These are phyloP conservation scores for Bombus picipes DNA, from an alignment of 1,140 invertebrate genomes.

Conservation along the genomic window DNA sequence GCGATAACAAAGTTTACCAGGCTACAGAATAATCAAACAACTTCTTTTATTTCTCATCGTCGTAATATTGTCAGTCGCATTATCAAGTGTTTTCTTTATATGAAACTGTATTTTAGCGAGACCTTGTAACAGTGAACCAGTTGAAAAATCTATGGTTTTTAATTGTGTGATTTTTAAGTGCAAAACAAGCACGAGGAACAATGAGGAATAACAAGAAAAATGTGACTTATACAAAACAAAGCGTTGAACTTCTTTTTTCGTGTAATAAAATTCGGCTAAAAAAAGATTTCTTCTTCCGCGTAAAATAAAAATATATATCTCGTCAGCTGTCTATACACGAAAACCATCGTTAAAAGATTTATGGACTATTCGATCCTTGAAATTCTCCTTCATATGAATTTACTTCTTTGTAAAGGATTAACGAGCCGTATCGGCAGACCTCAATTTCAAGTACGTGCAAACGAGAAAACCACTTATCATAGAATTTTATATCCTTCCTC, in stretches of 20 bases:
- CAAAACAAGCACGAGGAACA: too few relatives aligned
- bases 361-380: not conserved
- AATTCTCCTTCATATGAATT: not conserved
- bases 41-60: not conserved
- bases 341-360: not conserved
- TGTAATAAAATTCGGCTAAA: not conserved
- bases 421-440: slow-evolving; percentile 21
- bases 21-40: not conserved
- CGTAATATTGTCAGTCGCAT: too few relatives aligned
- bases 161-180: too few relatives aligned
- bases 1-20: slow-evolving; percentile 12
- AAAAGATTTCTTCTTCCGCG: not conserved
- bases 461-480: not conserved
- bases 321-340: not conserved
- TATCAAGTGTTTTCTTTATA: not conserved
- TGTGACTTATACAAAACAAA: too few relatives aligned
- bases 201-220: too few relatives aligned
- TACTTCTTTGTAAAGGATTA: not conserved
- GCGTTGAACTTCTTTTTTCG: not conserved
- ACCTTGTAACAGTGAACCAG: not conserved
- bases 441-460: not conserved
- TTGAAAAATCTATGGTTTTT: too few relatives aligned
- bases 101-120: too few relatives aligned
- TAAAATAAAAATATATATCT: not conserved
- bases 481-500: too few relatives aligned